Base-by-base conservation (phyloP, 2,888 invertebrate genomes). In the Drosophila stalkeri region DNA sequence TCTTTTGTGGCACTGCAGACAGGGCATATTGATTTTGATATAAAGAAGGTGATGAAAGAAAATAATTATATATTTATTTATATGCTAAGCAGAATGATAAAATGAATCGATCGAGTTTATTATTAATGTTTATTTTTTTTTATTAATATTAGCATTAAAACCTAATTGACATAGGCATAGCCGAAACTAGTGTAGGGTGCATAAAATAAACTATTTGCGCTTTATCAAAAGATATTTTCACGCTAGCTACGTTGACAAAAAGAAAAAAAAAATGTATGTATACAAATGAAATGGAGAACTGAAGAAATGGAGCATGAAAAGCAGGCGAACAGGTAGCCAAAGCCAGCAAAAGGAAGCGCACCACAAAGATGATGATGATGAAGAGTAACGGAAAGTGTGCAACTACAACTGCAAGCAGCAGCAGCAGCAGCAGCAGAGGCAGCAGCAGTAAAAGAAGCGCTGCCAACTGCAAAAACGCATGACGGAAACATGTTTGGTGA, bases 191-290 rank as follows among this genome's bases (percentile, higher is more conserved):
- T n/a, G 57, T 47, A 63, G 64, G 66, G 54, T 79, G 77, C 79
- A 72, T 65, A 62, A 70, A 81, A 85, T 77, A 86, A 85, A 85
- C 86, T 84, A 85, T 85, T 84, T 79, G 79, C 82, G 76, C 75
- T 86, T 86, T 86, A 82, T 85, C 84, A 85, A 85, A 76, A 75
- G 81, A 75, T 77, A 75, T 82, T 80, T 75, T 80, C 72, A 80
- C 81, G 73, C 81, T 64, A 64, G 73, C 81, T 64, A 64, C 75
- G 78, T 64, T 81, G 80, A 77, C 78, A 81, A 81, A 81, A 80
- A 54, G 75, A 75, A 35, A 33, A 16, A 47, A 47, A 27, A 18
- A 11, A 33, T 8, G 12, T 9, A 18, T 18, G 4, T 8, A 47
- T 47, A 8, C 14, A 51, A 51, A 68, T 49, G 60, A 71, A 77